Evolutionary conservation across 1,140 invertebrate species (phyloP).

Genomic region (Heliconius hermathena): DNA sequence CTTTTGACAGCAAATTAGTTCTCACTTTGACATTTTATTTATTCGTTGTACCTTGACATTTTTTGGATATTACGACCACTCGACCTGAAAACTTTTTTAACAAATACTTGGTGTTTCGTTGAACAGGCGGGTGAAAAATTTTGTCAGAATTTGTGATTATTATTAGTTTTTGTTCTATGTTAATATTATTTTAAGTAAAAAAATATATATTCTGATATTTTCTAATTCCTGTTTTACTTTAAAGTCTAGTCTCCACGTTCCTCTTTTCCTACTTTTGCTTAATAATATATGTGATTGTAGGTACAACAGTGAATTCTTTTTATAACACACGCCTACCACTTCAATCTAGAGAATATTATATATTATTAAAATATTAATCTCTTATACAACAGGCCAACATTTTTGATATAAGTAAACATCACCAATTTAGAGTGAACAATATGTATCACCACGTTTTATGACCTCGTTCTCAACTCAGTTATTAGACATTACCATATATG

Average conservation of each 20-base stretch:
- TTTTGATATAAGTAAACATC: neutral
- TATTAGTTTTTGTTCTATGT: no score
- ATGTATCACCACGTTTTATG: constrained; percentile 6
- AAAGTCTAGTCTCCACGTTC: no score
- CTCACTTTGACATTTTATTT: neutral
- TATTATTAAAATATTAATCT: neutral
- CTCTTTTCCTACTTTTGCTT: no score
- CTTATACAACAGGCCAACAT: neutral
- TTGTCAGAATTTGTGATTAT: no score
- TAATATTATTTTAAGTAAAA: no score
- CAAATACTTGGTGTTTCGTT: no score
- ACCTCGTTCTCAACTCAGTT: constrained; percentile 20
- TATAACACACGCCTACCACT: no score
- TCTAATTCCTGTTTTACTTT: no score
- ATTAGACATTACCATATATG: constrained; percentile 20
- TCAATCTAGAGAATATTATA: neutral
- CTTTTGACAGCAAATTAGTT: constrained; percentile 1
- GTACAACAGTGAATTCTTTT: no score
- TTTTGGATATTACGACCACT: neutral
- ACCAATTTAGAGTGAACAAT: neutral
- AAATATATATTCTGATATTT: no score
- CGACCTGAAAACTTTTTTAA: neutral
- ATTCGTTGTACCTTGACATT: neutral
- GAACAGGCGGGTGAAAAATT: no score
- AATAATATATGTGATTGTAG: no score